Evolutionary conservation across 2,888 invertebrate species (phyloP).

Genomic region (Patella caerulea): DNA sequence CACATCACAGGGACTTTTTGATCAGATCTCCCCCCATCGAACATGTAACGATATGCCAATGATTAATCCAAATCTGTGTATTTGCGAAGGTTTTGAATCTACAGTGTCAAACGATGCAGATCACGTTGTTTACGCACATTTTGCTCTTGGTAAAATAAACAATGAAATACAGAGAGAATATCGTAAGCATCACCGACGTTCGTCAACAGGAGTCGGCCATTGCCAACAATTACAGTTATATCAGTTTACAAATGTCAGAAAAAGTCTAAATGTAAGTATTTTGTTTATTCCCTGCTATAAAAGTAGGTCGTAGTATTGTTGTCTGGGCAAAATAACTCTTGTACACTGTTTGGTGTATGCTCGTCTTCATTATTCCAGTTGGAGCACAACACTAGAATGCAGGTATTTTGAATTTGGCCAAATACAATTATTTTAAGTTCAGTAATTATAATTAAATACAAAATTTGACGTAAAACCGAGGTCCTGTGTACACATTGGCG

Average conservation of each 20-base stretch:
- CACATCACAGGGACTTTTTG: slow-evolving; percentile 42
- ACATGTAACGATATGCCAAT: slow-evolving; percentile 51
- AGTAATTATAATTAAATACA: no score
- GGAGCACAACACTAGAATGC: no score
- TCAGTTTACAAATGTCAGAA: slow-evolving; percentile 43
- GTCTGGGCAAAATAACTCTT: no score
- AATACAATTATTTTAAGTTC: no score
- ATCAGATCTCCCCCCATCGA: slow-evolving; percentile 38
- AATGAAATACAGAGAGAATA: slow-evolving; percentile 50
- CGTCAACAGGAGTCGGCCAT: slow-evolving; percentile 39
- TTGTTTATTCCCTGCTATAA: not conserved
- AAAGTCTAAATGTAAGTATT: slow-evolving; percentile 19
- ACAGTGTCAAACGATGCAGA: slow-evolving; percentile 32
- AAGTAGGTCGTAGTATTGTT: no score
- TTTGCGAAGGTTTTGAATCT: slow-evolving; percentile 54
- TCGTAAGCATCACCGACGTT: slow-evolving; percentile 13
- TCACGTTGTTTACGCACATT: slow-evolving; percentile 47
- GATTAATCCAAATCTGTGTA: slow-evolving; percentile 56
- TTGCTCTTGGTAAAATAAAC: slow-evolving; percentile 54
- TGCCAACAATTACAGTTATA: slow-evolving; percentile 43
- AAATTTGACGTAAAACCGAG: no score
- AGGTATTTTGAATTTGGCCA: no score
- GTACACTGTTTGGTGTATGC: no score
- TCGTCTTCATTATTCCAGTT: no score
- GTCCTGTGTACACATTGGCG: no score